Base-by-base conservation (phyloP, 2,797 vertebrate species). In the Potorous gilbertii region DNA sequence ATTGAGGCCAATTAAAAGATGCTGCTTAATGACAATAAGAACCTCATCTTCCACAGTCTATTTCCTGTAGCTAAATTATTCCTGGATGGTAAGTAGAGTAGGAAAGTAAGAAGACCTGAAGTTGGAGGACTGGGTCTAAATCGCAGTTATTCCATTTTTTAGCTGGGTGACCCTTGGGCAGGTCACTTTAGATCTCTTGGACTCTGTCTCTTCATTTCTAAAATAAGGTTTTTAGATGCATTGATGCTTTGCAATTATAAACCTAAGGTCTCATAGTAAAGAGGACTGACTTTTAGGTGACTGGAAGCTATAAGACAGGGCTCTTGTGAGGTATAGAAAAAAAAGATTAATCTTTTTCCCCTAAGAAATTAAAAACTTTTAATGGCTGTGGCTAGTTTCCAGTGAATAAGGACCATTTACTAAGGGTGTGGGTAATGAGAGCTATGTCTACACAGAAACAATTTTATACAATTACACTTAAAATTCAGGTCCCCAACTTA, bases 1-100 rank as follows among this genome's bases (percentile, higher is more conserved):
- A 95, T 94, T 95, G 92, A 92, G 40, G 50, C 2, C 74, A 96
- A 92, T 92, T 90, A 92, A 95, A 92, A 94, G 34, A 50, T 96
- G 57, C 50, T 92, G 92, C 12, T 96, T 95, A 94, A 94, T 94
- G 59, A 93, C 46, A 93, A 9, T 34, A 13, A 92, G 52, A 93
- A 96, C 74, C 55, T 95, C 57, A 93, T 95, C 96, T 90, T 93
- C 57, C 28, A 54, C 31, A 90, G 29, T 34, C 56, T 95, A 54
- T 29, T 95, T 12, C 91, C 55, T 54, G 54, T 50, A 96, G 52
- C 0, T 18, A 97, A 93, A 91, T 34, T 14, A 54, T 90, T 90
- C 21, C 40, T 46, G 21, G 1, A 24, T 87, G 40, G 21, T 87
- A 66, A 87, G 18, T 87, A 10, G 11, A n/a, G 9, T 18, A 46